Evolutionary conservation across 2,113 vertebrate species (phyloP).

Genomic region (Tiliqua scincoides): DNA sequence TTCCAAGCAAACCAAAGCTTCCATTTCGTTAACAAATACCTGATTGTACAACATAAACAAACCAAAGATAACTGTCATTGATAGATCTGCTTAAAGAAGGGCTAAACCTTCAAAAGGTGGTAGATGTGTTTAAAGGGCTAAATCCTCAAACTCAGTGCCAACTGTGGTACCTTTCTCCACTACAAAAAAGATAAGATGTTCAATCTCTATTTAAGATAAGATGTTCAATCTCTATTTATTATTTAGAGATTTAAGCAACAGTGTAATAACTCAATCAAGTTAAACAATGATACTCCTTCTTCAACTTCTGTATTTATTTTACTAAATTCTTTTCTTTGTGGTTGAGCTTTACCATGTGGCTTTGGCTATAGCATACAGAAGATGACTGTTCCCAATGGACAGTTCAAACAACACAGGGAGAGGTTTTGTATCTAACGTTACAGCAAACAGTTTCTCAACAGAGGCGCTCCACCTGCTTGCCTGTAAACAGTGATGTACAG

Average conservation of each 20-base stretch:
- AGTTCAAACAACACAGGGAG: too few species aligned
- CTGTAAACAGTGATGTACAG: background rate
- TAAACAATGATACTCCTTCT: background rate
- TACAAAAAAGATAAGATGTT: background rate
- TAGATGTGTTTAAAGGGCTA: background rate
- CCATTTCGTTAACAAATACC: background rate
- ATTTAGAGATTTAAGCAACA: background rate
- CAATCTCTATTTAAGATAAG: background rate
- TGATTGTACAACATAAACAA: too few species aligned
- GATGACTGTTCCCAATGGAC: background rate
- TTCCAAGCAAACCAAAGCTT: conserved; percentile 29
- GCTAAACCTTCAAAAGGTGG: background rate
- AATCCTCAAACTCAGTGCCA: background rate
- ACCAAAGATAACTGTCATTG: background rate
- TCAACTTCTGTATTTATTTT: background rate
- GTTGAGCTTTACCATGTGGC: conserved; percentile 18
- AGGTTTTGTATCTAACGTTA: background rate
- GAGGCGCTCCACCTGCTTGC: background rate
- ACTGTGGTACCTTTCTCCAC: background rate
- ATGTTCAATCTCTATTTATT: background rate
- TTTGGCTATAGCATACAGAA: background rate
- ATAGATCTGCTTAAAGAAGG: background rate
- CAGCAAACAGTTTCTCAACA: background rate
- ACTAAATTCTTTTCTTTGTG: conserved; percentile 32
- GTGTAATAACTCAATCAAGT: background rate